phyloP scores from a whole-genome alignment of 2,888 invertebrate genomes.

The Ceriagrion tenellum region DNA sequence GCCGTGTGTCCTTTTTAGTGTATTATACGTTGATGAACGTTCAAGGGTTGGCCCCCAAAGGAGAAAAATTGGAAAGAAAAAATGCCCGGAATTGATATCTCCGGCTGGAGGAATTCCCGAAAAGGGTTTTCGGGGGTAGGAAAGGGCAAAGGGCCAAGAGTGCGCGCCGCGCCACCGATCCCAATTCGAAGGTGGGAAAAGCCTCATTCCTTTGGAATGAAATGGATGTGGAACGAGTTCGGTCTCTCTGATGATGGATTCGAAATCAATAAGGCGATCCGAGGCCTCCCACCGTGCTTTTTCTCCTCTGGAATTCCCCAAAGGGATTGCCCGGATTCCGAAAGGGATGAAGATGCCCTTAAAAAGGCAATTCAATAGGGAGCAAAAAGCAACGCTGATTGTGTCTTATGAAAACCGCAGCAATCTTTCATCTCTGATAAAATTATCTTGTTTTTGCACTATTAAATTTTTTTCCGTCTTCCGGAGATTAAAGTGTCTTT shows the following conservation, averaged over 20 bases:
- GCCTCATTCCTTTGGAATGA: conserved; percentile 41
- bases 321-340: background rate
- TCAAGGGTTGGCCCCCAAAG: background rate
- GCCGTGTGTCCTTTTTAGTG: background rate
- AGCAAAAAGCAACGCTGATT: background rate
- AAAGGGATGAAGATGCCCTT: background rate
- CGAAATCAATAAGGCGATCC: conserved; percentile 61
- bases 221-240: conserved; percentile 41
- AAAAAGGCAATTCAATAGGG: background rate
- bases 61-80: background rate
- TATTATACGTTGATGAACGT: conserved; percentile 17
- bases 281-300: background rate
- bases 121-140: background rate
- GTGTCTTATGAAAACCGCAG: background rate
- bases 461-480: background rate
- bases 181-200: conserved; percentile 56
- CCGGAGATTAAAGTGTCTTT: no score
- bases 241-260: conserved; percentile 54
- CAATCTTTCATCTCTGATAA: background rate
- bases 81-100: background rate
- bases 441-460: background rate
- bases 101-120: background rate
- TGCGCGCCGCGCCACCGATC: background rate
- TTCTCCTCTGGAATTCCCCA: conserved; percentile 20
- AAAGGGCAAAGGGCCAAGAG: conserved; percentile 49